phyloP scores from a whole-genome alignment of 1,140 invertebrate genomes.

The Drosophila repletoides region DNA sequence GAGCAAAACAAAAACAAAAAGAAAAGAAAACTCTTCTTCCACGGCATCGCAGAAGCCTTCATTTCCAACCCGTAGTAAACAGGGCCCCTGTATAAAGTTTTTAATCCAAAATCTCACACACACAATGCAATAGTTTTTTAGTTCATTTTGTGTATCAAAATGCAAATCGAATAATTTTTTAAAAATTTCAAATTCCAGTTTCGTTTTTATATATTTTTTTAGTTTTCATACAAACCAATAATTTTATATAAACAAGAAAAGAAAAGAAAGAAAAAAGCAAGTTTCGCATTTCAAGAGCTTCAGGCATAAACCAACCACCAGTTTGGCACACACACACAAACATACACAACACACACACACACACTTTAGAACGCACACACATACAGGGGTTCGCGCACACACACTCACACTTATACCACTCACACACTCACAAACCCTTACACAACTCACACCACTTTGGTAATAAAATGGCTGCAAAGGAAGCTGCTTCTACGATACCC shows the following conservation, averaged over 20 bases:
- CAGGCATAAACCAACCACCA: constrained; percentile 71
- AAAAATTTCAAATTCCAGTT: constrained; percentile 70
- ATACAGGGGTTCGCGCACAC: constrained; percentile 36
- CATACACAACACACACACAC: constrained; percentile 54
- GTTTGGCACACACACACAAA: constrained; percentile 45
- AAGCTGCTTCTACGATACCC: constrained; percentile 80
- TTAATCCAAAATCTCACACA: constrained; percentile 60
- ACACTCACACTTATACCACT: constrained; percentile 52
- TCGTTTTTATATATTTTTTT: constrained; percentile 66
- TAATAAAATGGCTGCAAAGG: constrained; percentile 79
- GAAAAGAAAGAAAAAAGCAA: constrained; percentile 46
- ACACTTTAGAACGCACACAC: constrained; percentile 46
- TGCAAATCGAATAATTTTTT: constrained; percentile 67
- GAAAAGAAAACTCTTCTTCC: constrained; percentile 66
- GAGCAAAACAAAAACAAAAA: constrained; percentile 31
- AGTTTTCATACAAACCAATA: constrained; percentile 53
- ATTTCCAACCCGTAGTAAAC: constrained; percentile 58
- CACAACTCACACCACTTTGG: constrained; percentile 65
- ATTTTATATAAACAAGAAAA: constrained; percentile 44
- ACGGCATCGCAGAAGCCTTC: constrained; percentile 79
- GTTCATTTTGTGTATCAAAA: constrained; percentile 78
- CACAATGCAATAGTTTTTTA: constrained; percentile 80
- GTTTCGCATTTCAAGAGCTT: constrained; percentile 65
- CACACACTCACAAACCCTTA: constrained; percentile 15
- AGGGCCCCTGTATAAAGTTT: constrained; percentile 34